Evolutionary conservation across 2,888 invertebrate species (phyloP).

Genomic region (Hypomecis punctinalis): DNA sequence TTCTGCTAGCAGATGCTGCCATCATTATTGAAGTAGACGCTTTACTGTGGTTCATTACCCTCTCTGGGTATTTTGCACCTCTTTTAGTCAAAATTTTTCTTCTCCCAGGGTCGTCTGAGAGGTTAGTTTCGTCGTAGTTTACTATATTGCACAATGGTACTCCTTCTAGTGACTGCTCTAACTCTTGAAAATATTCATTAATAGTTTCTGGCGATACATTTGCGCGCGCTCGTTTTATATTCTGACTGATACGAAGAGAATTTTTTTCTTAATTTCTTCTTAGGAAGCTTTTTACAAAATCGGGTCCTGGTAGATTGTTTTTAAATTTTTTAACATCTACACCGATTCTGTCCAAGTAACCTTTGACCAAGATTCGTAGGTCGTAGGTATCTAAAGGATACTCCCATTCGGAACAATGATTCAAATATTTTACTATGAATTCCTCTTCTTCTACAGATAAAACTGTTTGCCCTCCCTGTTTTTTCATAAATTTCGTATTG

Average conservation of each 20-base stretch:
- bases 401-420: slow-evolving; percentile 2
- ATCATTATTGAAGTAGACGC: background rate
- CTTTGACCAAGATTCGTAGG: background rate
- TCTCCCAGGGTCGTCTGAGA: background rate
- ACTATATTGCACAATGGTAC: background rate
- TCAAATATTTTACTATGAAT: slow-evolving; percentile 1
- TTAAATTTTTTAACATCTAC: slow-evolving; percentile 1
- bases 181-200: background rate
- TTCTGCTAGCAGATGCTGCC: background rate
- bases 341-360: background rate
- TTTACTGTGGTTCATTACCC: background rate
- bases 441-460: background rate
- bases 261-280: background rate
- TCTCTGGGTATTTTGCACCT: slow-evolving; percentile 1
- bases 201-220: slow-evolving; percentile 1
- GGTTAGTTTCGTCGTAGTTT: background rate
- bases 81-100: background rate
- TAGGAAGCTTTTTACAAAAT: background rate
- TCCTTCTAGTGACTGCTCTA: background rate
- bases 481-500: background rate
- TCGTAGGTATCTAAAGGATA: slow-evolving; percentile 1
- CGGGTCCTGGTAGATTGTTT: background rate
- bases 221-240: background rate
- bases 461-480: background rate
- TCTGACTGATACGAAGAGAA: background rate